Base-by-base conservation (phyloP, 1,140 invertebrate species). In the Vollenhovia emeryi region DNA sequence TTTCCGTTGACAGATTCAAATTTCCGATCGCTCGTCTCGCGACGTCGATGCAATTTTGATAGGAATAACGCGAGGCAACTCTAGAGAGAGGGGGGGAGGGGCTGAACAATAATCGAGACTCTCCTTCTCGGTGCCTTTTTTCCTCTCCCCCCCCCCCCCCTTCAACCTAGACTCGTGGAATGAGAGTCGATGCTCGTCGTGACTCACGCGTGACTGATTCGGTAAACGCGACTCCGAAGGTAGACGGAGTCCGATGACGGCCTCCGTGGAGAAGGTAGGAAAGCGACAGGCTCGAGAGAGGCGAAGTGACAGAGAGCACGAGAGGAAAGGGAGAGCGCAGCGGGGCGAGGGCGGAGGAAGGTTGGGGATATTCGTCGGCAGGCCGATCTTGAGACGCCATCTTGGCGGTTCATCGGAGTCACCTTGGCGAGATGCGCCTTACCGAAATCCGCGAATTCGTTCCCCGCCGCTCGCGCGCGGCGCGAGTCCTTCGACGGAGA, bases 191-290 rank as follows among this genome's bases (percentile, higher is more conserved):
- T 85, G 73, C 69, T 86, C 48, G 73, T 85, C 87, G 88, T 91
- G 89, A 91, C 87, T 92, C 90, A 91, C 86, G 90, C 89, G 86
- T 89, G 87, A 92, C 90, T 92, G 89, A 90, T 88, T 90, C 89
- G 86, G 86, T 86, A 88, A 86, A 84, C 71, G 60, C 59, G 60
- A 66, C 71, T 82, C 40, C 21, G 30, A 86, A 68, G 78, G 45
- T 50, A 60, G 78, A 82, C 40, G 8, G 24, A 85, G 59, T 64
- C 79, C 62, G 62, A 59, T 45, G 66, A 83, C 33, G 85, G 52
- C 62, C 59, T 60, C 33, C 80, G 64, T 45, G 64, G 75, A 69
- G 71, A 86, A 71, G 75, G 79, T 73, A 73, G 84, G 85, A 55
- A 59, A 84, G 60, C 62, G 50, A 55, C 15, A 60, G n/a, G 40